Evolutionary conservation across 2,888 invertebrate species (phyloP), one percentile per base, ranked within the genome.

Genomic region (Sialis lutaria): DNA sequence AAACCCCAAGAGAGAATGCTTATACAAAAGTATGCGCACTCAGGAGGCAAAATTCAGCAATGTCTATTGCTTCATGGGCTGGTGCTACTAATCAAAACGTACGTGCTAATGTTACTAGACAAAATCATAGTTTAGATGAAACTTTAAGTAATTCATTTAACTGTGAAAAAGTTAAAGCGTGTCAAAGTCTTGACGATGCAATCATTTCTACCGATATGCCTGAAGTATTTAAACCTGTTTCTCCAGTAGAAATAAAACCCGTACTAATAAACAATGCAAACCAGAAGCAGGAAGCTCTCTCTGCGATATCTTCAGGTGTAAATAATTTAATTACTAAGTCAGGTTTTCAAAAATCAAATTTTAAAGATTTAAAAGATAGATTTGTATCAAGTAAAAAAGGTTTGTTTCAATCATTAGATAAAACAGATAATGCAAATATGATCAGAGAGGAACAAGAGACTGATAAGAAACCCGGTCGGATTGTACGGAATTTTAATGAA

Each of bases 1-100:
- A 82, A 60, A 80, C 84, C 8, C 83, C 84, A 0, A 70, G 86
- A 48, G 88, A 88, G 62, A 88, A 82, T 61, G 82, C 88, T 0
- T 92, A 91, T 59, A 88, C 89, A 2, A 91, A 89, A 70, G 82
- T 88, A 4, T 89, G 91, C 60, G 90, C 89, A 5, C 74, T 91
- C 48, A 69, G 91, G 49, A 71, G 90, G 32, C 88, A 88, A 62
- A 86, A 85, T 58, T 87, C 87, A 4, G 82, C 84, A 41, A 80
- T 83, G 40, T 86, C 83, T 47, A 68, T 86, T 41, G 77, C 76
- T 49, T 73, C 72, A 40, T 73, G 72, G 55, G 60, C 70, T 6
- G 53, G 57, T 49, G 53, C 39, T 59, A 58, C 50, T 63, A 62
- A 56, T 49, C 10, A 37, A 39, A 48, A 44, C 33, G 4, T 40